phyloP scores from a whole-genome alignment of 2,113 vertebrate species.

The Hydrochoerus hydrochaeris region DNA sequence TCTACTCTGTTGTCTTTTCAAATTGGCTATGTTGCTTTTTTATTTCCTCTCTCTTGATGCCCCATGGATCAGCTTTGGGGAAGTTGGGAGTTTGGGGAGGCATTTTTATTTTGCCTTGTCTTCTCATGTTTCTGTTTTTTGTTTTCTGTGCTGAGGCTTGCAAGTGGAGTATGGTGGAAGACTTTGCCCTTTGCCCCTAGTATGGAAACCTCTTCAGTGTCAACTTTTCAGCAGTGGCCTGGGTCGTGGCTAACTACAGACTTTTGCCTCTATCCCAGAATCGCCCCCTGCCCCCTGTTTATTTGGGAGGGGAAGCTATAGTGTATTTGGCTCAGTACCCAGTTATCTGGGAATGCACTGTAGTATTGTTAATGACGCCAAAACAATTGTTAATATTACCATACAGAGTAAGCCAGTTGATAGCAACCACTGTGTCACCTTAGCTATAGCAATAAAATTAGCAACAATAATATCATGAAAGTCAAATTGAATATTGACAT shows the following conservation, averaged over 20 bases:
- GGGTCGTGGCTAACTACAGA: background rate
- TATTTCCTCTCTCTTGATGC: background rate
- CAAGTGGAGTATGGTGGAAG: background rate
- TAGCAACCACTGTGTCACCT: background rate
- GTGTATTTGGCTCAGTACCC: background rate
- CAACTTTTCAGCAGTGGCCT: background rate
- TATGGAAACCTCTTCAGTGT: background rate
- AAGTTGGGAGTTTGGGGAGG: background rate
- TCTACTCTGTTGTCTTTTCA: background rate
- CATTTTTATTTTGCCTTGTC: background rate
- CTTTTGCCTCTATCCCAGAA: background rate
- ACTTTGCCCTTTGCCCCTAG: background rate
- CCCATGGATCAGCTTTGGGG: background rate
- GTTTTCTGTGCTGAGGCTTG: background rate
- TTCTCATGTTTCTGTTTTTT: background rate
- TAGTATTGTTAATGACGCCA: background rate
- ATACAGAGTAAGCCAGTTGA: background rate
- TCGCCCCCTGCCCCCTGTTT: background rate
- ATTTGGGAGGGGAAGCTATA: background rate
- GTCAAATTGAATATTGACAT: background rate
- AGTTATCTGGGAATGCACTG: background rate
- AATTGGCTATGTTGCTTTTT: background rate
- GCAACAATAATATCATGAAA: background rate
- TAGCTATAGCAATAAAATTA: background rate
- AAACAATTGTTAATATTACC: background rate